These are phyloP conservation scores for Drosophila lacertosa DNA, from an alignment of 1,140 invertebrate genomes.

Conservation along the genomic window DNA sequence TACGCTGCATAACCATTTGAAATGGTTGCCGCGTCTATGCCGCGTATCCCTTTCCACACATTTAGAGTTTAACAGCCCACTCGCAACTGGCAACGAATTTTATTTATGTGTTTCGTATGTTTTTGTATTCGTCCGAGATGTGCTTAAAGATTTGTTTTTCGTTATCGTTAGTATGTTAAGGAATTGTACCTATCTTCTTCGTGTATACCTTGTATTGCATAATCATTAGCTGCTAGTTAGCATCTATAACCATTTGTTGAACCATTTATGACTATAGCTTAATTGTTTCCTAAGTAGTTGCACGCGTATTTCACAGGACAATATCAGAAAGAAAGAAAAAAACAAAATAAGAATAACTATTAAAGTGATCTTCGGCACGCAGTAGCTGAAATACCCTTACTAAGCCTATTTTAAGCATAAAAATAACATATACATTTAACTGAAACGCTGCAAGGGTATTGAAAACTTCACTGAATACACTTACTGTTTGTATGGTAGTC, in stretches of 20 bases:
- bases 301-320: conserved; percentile 67
- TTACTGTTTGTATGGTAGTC: conserved; percentile 53
- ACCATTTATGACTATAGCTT: conserved; percentile 36
- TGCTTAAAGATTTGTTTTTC: conserved; percentile 41
- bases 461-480: conserved; percentile 12
- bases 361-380: conserved; percentile 35
- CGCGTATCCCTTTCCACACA: conserved; percentile 8
- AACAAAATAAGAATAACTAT: background rate
- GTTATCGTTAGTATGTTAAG: conserved; percentile 46
- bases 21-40: conserved; percentile 56
- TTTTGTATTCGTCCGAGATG: conserved; percentile 27
- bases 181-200: conserved; percentile 55
- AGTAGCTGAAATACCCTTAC: conserved; percentile 11
- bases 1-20: conserved; percentile 48
- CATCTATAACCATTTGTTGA: conserved; percentile 48
- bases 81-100: conserved; percentile 37
- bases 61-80: background rate
- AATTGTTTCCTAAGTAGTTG: conserved; percentile 63
- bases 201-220: conserved; percentile 56
- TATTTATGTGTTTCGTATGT: conserved; percentile 2
- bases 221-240: conserved; percentile 40
- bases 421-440: background rate
- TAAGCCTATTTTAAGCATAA: background rate
- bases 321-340: conserved; percentile 45
- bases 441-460: conserved; percentile 16